Base-by-base conservation (phyloP, 1,140 invertebrate species). In the Batillaria attramentaria region DNA sequence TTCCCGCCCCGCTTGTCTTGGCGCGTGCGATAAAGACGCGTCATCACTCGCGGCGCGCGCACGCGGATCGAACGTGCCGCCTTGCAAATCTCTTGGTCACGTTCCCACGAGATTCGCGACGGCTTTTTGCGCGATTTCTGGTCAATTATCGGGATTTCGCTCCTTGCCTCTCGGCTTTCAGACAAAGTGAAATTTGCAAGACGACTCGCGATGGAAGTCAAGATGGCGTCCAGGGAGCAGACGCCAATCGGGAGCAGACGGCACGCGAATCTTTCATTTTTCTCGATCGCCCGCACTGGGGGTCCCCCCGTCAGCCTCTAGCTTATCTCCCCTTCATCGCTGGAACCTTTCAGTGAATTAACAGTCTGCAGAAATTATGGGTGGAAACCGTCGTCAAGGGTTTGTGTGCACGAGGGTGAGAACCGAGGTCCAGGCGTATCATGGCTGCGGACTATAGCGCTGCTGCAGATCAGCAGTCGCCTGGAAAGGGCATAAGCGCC, bases 121-220 rank as follows among this genome's bases (percentile, higher is more conserved):
- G 39, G 73, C 73, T 41, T 75, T 75, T 41, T 60, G 73, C 73
- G 73, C 73, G 73, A 75, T 60, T 75, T 65, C 57, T 75, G 73
- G 73, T 75, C 73, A 75, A 62, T 62, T 75, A 75, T 75, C 73
- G 57, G 57, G 73, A 75, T 75, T 75, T 75, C 46, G 5, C 62
- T 60, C 57, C 73, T 75, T 75, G 57, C 35, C 54, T 57, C 20
- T 62, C 37, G 73, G 73, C 73, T 75, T 75, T 75, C 73, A 75
- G 57, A 75, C 73, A 75, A 75, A 75, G 54, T 75, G 73, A 75
- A 75, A 75, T 75, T 75, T 75, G 73, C 73, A 75, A 75, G 73
- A 75, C 73, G 73, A 62, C 33, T 50, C 73, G 50, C 54, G 54
- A 62, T 60, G 57, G 24, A 75, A 75, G 57, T n/a, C 73, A 75